These are phyloP conservation scores for Agrypnia vestita DNA, from an alignment of 1,140 invertebrate species.

Conservation along the genomic window DNA sequence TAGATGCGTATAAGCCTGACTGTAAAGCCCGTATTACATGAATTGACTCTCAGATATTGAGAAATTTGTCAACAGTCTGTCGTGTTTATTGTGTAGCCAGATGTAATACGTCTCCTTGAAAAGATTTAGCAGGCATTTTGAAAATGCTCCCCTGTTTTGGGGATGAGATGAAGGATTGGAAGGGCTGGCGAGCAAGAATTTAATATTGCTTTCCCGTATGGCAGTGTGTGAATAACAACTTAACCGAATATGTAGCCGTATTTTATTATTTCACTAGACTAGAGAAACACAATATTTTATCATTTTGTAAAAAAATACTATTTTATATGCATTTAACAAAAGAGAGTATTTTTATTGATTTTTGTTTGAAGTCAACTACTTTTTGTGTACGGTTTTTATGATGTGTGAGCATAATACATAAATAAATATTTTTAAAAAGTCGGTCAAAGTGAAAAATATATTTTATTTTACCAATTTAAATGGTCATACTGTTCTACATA, in stretches of 20 bases:
- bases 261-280: conserved; percentile 10
- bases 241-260: conserved; percentile 41
- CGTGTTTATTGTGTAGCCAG: conserved; percentile 52
- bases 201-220: conserved; percentile 60
- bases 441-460: too few species aligned
- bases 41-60: conserved; percentile 43
- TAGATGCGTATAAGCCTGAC: neutral
- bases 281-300: too few species aligned
- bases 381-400: too few species aligned
- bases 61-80: conserved; percentile 50
- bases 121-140: conserved; percentile 59
- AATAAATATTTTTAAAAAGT: too few species aligned
- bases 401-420: too few species aligned
- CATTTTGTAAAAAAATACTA: neutral
- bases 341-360: neutral
- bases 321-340: neutral
- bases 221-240: conserved; percentile 57
- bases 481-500: too few species aligned
- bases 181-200: conserved; percentile 60
- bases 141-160: conserved; percentile 55
- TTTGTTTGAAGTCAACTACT: neutral
- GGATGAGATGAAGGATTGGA: conserved; percentile 56
- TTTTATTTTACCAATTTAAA: too few species aligned
- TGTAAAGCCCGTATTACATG: conserved; percentile 9
- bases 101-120: conserved; percentile 51